A percentile compares a stretch with the other conserved stretches of the same genome.
Evolutionary conservation across 2,888 invertebrate species (phyloP).

Genomic region (Sphinx pinastri): DNA sequence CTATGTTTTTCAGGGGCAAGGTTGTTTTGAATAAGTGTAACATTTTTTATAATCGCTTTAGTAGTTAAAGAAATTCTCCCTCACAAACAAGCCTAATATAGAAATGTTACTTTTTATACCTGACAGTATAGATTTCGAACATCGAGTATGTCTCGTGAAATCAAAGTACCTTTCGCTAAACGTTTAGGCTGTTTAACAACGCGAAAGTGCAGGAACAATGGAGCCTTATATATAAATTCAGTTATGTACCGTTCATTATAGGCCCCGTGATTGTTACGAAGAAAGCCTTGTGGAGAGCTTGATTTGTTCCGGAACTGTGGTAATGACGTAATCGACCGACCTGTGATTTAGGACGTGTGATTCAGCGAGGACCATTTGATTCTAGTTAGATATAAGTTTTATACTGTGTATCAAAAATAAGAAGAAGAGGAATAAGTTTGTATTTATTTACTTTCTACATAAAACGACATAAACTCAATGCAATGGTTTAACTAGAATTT

Average conservation of each 20-base stretch:
- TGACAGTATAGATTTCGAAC: too few relatives aligned
- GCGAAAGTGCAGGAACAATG: constrained; percentile 16
- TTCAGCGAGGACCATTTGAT: too few relatives aligned
- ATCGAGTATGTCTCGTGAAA: neutral
- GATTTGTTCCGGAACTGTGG: constrained; percentile 16
- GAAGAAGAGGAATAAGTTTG: neutral
- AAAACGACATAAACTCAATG: too few relatives aligned
- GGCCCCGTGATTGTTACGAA: neutral
- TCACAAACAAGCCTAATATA: neutral
- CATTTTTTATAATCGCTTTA: too few relatives aligned
- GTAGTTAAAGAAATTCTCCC: too few relatives aligned
- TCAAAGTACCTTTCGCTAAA: neutral
- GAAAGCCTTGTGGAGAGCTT: constrained; percentile 7
- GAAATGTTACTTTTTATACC: neutral
- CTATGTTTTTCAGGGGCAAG: too few relatives aligned
- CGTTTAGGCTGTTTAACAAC: constrained; percentile 12
- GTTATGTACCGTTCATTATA: constrained; percentile 15
- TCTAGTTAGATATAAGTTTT: too few relatives aligned
- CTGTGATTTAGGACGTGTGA: neutral
- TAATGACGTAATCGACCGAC: neutral
- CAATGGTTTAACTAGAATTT: too few relatives aligned
- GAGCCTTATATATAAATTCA: neutral
- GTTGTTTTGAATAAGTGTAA: too few relatives aligned
- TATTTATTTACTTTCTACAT: too few relatives aligned
- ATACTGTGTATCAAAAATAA: neutral